Base-by-base conservation (phyloP, 2,888 invertebrate genomes). In the Ellobium chinense region DNA sequence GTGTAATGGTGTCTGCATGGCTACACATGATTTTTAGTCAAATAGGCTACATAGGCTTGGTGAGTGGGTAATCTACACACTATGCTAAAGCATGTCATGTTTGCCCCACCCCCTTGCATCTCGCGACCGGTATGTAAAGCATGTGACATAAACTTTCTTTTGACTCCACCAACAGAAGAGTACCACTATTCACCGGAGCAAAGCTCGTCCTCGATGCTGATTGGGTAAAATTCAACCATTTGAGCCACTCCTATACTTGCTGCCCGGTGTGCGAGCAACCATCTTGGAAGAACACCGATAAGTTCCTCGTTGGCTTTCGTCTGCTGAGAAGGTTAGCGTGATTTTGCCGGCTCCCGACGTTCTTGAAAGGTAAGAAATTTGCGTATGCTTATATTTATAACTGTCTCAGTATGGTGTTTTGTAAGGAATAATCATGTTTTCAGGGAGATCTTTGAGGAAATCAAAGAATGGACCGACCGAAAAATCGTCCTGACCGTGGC, bases 211-310 rank as follows among this genome's bases (percentile, higher is more conserved):
- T 62, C 62, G 29, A 2, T 21, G 24, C 1, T 73, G 58, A 73
- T 73, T 73, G 73, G 73, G 36, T 21, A 62, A 73, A 73, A 62
- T 62, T 34, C 36, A 62, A 37, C 60, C 60, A 73, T 31, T 73
- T 21, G 31, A 24, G 21, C 37, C 14, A 56, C 34, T 31, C 58
- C 31, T 54, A n/a, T 46, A 69, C 31, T 46, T 69, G 69, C 54
- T 65, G 65, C 65, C 68, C 36, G 72, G 73, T 73, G 73, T 73
- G 31, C 58, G 18, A 60, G 73, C 73, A 37, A 60, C 73, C 73
- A 73, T 73, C 73, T 73, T 73, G 73, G 62, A 62, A 73, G 73
- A 73, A 7, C 60, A 37, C 24, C 36, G 36, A 24, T 27, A 62
- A 62, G 62, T 73, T n/a, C 60, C 39, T 69, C 18, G 58, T 54